Percentiles rank a stretch among this genome's conserved stretches.
Conservation (phyloP, 1,140 invertebrate genomes). For the Rhagoletis pomonella region DNA sequence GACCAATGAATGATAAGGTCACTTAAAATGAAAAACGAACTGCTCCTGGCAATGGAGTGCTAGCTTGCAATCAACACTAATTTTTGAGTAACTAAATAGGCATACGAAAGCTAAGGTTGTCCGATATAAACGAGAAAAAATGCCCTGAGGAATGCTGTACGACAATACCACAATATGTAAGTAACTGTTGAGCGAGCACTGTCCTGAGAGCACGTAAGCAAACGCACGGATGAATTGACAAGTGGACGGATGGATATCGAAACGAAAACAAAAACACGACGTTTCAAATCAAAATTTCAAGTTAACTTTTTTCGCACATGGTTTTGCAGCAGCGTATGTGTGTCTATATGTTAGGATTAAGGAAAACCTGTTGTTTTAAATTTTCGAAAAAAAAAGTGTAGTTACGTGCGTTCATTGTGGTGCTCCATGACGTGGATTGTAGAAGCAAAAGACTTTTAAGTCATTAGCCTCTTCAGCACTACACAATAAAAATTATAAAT, state of each 20-base stretch:
- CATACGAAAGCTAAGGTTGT: neutral
- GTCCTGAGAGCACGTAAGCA: neutral
- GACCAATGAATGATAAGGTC: slow-evolving; percentile 16
- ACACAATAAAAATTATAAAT: no score
- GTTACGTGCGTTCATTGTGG: no score
- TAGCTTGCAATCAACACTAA: slow-evolving; percentile 38
- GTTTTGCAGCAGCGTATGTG: neutral
- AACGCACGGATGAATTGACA: slow-evolving; percentile 31
- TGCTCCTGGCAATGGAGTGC: slow-evolving; percentile 7
- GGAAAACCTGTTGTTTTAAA: no score
- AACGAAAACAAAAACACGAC: neutral
- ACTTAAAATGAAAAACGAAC: slow-evolving; percentile 24
- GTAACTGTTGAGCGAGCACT: neutral
- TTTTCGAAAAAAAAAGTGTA: no score
- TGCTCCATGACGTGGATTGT: no score
- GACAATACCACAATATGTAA: neutral
- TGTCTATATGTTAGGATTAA: neutral
- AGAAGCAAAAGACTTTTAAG: no score
- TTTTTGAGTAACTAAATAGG: slow-evolving; percentile 38
- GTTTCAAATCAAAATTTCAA: slow-evolving; percentile 39
- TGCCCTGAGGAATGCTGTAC: neutral
- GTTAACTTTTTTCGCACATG: neutral
- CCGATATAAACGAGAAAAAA: neutral
- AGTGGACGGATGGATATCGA: slow-evolving; percentile 22
- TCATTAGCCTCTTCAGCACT: no score